Evolutionary conservation across 2,113 vertebrate genomes (phyloP), one percentile per base, ranked within the genome.

Genomic region (Eptatretus burgeri): DNA sequence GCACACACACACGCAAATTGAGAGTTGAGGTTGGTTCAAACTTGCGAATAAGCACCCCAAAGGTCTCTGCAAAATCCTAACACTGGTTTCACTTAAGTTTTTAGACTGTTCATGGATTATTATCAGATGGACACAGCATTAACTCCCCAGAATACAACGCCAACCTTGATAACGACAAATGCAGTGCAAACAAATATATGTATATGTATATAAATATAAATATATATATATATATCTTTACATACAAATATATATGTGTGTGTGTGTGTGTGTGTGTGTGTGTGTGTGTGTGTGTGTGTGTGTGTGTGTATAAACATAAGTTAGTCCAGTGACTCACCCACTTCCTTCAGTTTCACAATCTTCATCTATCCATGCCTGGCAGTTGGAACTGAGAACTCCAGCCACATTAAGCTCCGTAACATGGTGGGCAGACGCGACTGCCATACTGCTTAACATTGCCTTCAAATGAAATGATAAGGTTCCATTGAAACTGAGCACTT

Each of bases 341-440:
- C 82, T 87, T 12, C 88, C 94, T 69, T 98, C 91, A 70, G 81
- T 79, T 74, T 98, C 91, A 67, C 77, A 89, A 66, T 98, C 89
- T 62, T 98, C 89, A 63, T 87, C 91, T 63, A 98, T 95, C 89
- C 91, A 95, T 67, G 88, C 84, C 69, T 77, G 95, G 2, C 88
- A 77, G 66, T 94, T 88, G 63, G 84, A 82, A 19, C 84, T 80
- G 68, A 95, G 74, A 0, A 98, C 76, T 65, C 76, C 81, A 14
- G 91, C 80, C 65, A 98, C 81, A 62, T 98, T 87, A 13, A 98
- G 86, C 71, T 98, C 89, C 73, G 93, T 87, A 66, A 95, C 87
- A 64, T 98, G 88, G 63, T 98, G 91, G 51, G 89, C 93, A 66
- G 91, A 98, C 62, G 91, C 91, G 75, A 95, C 73, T 69, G 93